A percentile compares a stretch with the other conserved stretches of the same genome.
phyloP scores from a whole-genome alignment of 2,797 vertebrate genomes.

The Ficedula albicollis region DNA sequence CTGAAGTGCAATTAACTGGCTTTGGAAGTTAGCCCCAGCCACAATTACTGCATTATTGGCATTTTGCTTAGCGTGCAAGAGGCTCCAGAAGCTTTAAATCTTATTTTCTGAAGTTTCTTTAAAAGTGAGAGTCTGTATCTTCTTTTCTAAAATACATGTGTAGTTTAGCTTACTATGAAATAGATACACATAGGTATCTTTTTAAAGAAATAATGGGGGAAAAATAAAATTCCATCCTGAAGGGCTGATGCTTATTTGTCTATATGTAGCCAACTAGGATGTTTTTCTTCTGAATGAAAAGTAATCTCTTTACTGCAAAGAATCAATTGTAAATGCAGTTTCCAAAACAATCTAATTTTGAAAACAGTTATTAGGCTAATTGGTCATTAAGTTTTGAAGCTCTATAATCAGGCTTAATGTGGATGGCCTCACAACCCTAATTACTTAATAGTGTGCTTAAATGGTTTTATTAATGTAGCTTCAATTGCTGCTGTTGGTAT shows the following conservation, averaged over 20 bases:
- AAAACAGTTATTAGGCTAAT: slow-evolving; percentile 20
- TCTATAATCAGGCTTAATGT: not conserved
- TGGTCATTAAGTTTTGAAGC: not conserved
- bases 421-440: not conserved
- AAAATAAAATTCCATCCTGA: not conserved
- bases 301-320: not conserved
- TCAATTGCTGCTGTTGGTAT: not conserved
- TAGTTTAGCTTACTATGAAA: not conserved
- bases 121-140: not conserved
- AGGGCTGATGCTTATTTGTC: not conserved
- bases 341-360: not conserved
- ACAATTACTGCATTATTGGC: not conserved
- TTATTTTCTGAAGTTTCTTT: not conserved
- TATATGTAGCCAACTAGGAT: not conserved
- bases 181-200: not conserved
- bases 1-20: not conserved
- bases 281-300: not conserved
- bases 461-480: not conserved
- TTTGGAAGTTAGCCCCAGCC: not conserved
- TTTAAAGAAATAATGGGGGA: not conserved
- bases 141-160: not conserved
- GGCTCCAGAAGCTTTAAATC: not conserved
- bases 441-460: slow-evolving; percentile 4
- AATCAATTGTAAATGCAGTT: not conserved
- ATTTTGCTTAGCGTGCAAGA: not conserved